These are phyloP conservation scores for Meloidogyne floridensis DNA, from an alignment of 1,140 invertebrate genomes.

Conservation along the genomic window DNA sequence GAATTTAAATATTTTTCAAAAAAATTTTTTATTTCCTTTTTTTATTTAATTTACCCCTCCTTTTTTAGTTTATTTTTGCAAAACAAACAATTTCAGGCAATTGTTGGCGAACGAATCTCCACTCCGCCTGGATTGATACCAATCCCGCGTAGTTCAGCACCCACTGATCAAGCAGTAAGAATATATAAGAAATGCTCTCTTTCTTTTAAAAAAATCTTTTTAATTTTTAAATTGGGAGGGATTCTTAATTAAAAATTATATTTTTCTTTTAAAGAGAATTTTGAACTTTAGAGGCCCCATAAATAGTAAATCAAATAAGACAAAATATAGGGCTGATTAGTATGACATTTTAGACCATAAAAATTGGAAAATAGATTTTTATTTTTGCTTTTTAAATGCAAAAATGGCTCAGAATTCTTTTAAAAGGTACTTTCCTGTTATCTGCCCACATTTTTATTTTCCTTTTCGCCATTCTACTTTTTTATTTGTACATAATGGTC, in stretches of 20 bases:
- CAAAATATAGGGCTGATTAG: too few species aligned
- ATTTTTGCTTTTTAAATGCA: too few species aligned
- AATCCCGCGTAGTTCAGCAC: slow-evolving; percentile 61
- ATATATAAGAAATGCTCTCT: slow-evolving; percentile 11
- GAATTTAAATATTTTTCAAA: not conserved
- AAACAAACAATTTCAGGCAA: slow-evolving; percentile 56
- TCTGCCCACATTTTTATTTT: too few species aligned
- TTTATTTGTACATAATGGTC: too few species aligned
- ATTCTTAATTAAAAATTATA: not conserved
- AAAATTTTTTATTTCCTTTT: not conserved
- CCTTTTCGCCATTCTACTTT: too few species aligned
- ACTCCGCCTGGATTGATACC: slow-evolving; percentile 55
- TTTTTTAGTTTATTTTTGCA: slow-evolving; percentile 5
- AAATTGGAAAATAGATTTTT: too few species aligned
- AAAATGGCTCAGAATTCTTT: too few species aligned
- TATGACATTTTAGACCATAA: too few species aligned
- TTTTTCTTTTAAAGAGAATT: not conserved
- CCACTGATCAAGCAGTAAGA: slow-evolving; percentile 65
- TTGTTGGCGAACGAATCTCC: slow-evolving; percentile 59
- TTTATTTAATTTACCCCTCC: not conserved
- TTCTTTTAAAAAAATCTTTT: not conserved
- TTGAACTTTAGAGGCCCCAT: too few species aligned
- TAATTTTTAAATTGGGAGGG: not conserved
- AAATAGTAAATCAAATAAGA: too few species aligned
- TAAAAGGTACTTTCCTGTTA: too few species aligned